phyloP scores from a whole-genome alignment of 2,797 vertebrate genomes.

The Sebastes kiyomatsui region DNA sequence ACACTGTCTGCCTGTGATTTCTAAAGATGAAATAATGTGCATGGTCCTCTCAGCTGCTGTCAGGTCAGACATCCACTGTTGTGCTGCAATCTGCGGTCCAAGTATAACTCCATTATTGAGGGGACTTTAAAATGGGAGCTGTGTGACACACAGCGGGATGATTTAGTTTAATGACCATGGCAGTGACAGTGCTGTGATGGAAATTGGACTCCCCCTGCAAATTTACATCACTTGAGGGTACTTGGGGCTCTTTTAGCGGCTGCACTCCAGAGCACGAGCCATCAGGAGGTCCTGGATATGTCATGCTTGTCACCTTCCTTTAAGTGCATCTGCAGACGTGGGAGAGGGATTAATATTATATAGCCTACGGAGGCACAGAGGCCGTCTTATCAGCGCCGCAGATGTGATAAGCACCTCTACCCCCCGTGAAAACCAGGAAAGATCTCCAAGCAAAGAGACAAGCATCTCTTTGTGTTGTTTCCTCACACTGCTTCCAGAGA shows the following conservation, averaged over 20 bases:
- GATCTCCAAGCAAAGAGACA: conserved; percentile 77
- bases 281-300: conserved; percentile 88
- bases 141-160: conserved; percentile 82
- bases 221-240: conserved; percentile 85
- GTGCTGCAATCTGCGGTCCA: conserved; percentile 79
- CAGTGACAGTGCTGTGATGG: conserved; percentile 83
- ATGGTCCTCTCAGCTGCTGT: conserved; percentile 58
- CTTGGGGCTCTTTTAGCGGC: conserved; percentile 82
- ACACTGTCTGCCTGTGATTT: conserved; percentile 53
- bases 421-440: conserved; percentile 74
- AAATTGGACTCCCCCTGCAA: conserved; percentile 84
- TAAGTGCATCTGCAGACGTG: conserved; percentile 84
- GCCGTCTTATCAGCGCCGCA: conserved; percentile 81
- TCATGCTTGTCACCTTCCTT: conserved; percentile 87
- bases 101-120: conserved; percentile 82
- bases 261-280: conserved; percentile 81
- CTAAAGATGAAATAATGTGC: conserved; percentile 67
- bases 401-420: conserved; percentile 81
- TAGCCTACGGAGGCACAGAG: conserved; percentile 82
- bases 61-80: conserved; percentile 72
- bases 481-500: conserved; percentile 61
- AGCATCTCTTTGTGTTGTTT: conserved; percentile 79
- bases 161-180: conserved; percentile 86
- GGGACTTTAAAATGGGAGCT: conserved; percentile 79
- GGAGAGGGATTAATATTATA: conserved; percentile 88